phyloP scores from a whole-genome alignment of 2,797 vertebrate species.

The Bradypus variegatus region DNA sequence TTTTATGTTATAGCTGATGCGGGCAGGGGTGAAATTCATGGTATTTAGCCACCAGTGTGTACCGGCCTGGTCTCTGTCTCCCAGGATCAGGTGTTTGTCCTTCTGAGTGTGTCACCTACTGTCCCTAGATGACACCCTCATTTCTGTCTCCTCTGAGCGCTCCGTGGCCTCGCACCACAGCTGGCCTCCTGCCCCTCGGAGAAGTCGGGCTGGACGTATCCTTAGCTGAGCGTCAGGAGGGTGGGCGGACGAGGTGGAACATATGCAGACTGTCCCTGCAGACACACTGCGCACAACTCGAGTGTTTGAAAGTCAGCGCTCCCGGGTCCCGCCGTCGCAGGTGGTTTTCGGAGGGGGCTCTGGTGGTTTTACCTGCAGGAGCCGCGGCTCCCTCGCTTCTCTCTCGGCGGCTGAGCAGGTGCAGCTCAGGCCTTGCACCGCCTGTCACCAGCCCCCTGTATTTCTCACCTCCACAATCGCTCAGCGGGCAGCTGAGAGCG shows the following conservation, averaged over 20 bases:
- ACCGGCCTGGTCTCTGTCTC: background rate
- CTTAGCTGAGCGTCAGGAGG: background rate
- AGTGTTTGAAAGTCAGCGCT: background rate
- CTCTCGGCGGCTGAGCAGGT: background rate
- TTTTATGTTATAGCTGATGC: background rate
- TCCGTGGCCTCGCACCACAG: background rate
- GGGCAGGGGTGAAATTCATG: background rate
- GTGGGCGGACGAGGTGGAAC: background rate
- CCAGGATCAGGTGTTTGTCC: background rate
- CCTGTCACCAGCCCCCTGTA: background rate
- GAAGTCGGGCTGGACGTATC: background rate
- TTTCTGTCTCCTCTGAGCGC: background rate
- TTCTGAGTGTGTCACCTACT: background rate
- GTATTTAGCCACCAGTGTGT: background rate
- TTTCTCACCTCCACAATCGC: conserved; percentile 25
- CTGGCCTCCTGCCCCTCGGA: background rate
- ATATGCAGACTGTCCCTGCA: background rate
- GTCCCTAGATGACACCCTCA: background rate
- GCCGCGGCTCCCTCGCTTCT: background rate
- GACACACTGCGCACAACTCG: background rate
- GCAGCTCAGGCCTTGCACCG: too few relatives aligned
- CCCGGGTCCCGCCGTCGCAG: background rate
- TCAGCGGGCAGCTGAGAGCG: background rate
- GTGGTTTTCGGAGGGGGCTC: too few relatives aligned
- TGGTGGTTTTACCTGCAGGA: background rate